phyloP scores from a whole-genome alignment of 1,140 invertebrate genomes.

The Rhizoglyphus robini region DNA sequence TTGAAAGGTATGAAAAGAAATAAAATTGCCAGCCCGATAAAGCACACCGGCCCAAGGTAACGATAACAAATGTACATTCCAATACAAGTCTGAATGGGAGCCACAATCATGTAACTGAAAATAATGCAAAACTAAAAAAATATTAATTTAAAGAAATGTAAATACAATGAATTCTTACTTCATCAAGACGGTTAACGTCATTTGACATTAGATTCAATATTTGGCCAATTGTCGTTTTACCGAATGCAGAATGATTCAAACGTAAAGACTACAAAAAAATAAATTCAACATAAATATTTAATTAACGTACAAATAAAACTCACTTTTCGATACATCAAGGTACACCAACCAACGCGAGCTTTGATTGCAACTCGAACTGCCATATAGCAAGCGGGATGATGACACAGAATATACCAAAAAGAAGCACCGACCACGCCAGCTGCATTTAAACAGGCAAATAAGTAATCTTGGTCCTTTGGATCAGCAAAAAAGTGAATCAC shows the following conservation, averaged over 20 bases:
- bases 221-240: conserved; percentile 63
- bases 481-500: conserved; percentile 12
- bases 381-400: conserved; percentile 15
- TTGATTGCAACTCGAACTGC: conserved; percentile 13
- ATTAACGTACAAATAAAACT: background rate
- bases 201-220: conserved; percentile 82
- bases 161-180: background rate
- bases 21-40: conserved; percentile 37
- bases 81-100: conserved; percentile 54
- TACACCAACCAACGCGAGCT: conserved; percentile 7
- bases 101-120: conserved; percentile 37
- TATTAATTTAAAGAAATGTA: background rate
- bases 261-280: conserved; percentile 36
- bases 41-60: conserved; percentile 31
- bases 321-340: conserved; percentile 19
- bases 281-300: conserved; percentile 6
- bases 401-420: background rate
- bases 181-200: conserved; percentile 47
- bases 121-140: conserved; percentile 24
- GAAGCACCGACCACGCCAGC: conserved; percentile 18
- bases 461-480: background rate
- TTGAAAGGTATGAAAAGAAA: conserved; percentile 36
- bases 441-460: conserved; percentile 4
- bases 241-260: conserved; percentile 45
- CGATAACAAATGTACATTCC: conserved; percentile 23